phyloP scores from a whole-genome alignment of 2,797 vertebrate species.

The Acrocephalus scirpaceus region DNA sequence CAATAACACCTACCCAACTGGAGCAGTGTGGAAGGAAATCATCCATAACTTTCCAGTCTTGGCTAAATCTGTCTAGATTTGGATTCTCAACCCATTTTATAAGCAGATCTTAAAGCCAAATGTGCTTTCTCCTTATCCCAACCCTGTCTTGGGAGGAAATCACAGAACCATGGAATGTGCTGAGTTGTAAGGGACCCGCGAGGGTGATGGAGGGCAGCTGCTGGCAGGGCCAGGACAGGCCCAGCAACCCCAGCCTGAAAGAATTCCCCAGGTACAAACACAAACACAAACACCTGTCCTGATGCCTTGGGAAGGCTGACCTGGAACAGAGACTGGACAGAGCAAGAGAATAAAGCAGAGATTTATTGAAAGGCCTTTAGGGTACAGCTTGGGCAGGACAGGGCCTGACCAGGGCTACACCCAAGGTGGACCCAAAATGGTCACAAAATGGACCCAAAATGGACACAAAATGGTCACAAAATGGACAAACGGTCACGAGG shows the following conservation, averaged over 20 bases:
- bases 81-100: background rate
- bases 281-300: background rate
- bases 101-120: background rate
- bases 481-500: no score
- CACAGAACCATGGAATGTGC: accelerated
- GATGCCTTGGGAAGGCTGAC: background rate
- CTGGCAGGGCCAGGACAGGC: background rate
- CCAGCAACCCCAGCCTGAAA: background rate
- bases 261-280: background rate
- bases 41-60: background rate
- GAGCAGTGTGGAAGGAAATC: background rate
- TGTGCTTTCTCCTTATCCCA: background rate
- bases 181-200: no score
- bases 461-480: no score
- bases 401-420: no score
- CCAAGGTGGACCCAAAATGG: no score
- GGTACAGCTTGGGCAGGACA: no score
- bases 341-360: background rate
- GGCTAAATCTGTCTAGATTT: background rate
- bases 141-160: background rate
- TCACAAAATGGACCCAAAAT: no score
- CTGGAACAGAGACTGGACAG: background rate
- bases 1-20: accelerated
- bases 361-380: background rate
- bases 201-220: background rate